phyloP scores from a whole-genome alignment of 2,797 vertebrate species.

The Crax fasciolata region DNA sequence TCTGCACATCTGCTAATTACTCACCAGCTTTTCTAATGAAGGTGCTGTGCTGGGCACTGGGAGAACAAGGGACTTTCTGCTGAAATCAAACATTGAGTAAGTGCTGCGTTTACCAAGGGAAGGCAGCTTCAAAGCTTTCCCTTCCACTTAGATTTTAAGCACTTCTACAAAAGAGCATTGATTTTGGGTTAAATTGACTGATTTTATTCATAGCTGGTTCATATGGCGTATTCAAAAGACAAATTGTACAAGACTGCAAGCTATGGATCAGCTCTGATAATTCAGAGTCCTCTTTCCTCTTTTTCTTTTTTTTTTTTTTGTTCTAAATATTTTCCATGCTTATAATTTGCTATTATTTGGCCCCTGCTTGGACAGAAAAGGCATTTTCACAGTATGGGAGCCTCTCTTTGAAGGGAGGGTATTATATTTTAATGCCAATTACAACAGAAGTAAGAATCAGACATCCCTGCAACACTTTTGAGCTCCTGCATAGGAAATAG shows the following conservation, averaged over 20 bases:
- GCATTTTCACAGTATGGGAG: conserved; percentile 66
- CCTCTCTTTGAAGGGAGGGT: conserved; percentile 31
- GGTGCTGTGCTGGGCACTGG: not conserved
- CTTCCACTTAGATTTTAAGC: conserved; percentile 80
- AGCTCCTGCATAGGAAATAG: conserved; percentile 52
- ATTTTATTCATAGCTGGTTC: conserved; percentile 80
- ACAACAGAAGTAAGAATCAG: conserved; percentile 63
- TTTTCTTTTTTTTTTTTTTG: not conserved
- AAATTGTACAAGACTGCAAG: conserved; percentile 70
- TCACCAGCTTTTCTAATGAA: conserved; percentile 39
- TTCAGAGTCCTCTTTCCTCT: conserved; percentile 1
- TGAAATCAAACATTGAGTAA: conserved; percentile 53
- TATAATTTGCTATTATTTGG: conserved; percentile 76
- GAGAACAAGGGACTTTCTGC: not conserved
- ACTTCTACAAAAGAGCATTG: conserved; percentile 78
- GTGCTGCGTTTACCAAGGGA: conserved; percentile 49
- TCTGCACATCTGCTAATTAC: conserved; percentile 37
- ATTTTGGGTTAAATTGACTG: conserved; percentile 81
- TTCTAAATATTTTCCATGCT: conserved; percentile 72
- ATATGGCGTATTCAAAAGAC: conserved; percentile 71
- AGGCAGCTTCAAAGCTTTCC: conserved; percentile 78
- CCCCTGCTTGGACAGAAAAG: conserved; percentile 62
- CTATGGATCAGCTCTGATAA: conserved; percentile 62
- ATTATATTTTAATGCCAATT: conserved; percentile 68
- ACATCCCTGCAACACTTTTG: conserved; percentile 36